Evolutionary conservation across 2,113 vertebrate genomes (phyloP).

Genomic region (Anolis sagrei): DNA sequence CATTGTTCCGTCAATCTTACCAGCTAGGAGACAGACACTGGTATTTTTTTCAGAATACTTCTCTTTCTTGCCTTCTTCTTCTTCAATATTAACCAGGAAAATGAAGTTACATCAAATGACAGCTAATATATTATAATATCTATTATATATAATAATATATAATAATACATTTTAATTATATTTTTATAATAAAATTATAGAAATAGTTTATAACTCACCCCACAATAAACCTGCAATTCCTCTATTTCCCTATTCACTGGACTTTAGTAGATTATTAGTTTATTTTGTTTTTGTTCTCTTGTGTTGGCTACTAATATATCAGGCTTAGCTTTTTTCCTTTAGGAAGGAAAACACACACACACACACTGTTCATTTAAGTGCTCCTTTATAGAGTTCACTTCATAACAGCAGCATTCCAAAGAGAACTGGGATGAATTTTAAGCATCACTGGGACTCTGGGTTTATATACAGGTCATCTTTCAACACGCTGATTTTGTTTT

Average conservation of each 20-base stretch:
- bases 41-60: background rate
- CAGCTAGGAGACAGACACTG: background rate
- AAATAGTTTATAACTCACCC: constrained; percentile 51
- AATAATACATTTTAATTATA: too few species aligned
- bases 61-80: constrained; percentile 22
- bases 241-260: constrained; percentile 23
- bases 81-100: constrained; percentile 34
- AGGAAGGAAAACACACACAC: background rate
- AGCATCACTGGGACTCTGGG: constrained; percentile 23
- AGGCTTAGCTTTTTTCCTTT: background rate
- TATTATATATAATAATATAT: too few species aligned
- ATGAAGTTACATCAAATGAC: constrained; percentile 18
- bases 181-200: too few species aligned
- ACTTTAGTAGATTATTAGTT: background rate
- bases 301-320: constrained; percentile 23
- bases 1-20: background rate
- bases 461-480: constrained; percentile 36
- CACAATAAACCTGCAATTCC: constrained; percentile 15
- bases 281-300: background rate
- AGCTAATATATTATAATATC: too few species aligned
- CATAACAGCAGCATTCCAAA: constrained; percentile 37
- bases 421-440: constrained; percentile 24
- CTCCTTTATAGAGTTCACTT: constrained; percentile 43
- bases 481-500: constrained; percentile 49
- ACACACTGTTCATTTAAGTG: constrained; percentile 13